These are phyloP conservation scores for Cydia strobilella DNA, from an alignment of 1,140 invertebrate species.

Conservation along the genomic window DNA sequence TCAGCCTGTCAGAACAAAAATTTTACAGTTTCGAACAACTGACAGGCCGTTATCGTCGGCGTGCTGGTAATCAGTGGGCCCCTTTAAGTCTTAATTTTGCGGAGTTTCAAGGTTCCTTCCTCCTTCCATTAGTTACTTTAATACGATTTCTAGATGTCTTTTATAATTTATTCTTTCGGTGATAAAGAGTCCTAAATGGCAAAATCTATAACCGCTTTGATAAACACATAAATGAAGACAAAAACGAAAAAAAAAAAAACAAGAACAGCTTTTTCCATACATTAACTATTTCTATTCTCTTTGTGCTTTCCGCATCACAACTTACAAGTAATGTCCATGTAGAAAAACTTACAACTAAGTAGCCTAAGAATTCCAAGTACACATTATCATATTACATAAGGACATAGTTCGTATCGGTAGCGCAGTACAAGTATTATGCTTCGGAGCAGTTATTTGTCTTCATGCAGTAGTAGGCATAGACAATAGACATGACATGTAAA, in stretches of 20 bases:
- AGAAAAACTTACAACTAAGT: constrained; percentile 32
- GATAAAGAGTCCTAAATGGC: too few relatives aligned
- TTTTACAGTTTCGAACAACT: too few relatives aligned
- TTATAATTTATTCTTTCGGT: too few relatives aligned
- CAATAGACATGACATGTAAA: neutral
- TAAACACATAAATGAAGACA: neutral
- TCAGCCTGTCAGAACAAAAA: too few relatives aligned
- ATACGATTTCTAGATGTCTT: too few relatives aligned
- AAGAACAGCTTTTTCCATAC: neutral
- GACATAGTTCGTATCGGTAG: constrained; percentile 12
- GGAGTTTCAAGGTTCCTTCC: too few relatives aligned
- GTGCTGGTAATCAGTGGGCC: too few relatives aligned
- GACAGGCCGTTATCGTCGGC: too few relatives aligned
- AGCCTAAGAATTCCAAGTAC: constrained; percentile 11
- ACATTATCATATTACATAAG: constrained; percentile 25
- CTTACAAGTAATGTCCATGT: constrained; percentile 34
- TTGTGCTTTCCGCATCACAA: constrained; percentile 31
- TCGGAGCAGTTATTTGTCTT: neutral
- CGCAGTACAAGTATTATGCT: neutral
- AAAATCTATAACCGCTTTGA: too few relatives aligned
- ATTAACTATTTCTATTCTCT: neutral
- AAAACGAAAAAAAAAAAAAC: neutral
- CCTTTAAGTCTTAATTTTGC: too few relatives aligned
- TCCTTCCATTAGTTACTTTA: too few relatives aligned
- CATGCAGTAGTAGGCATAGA: neutral